These are phyloP conservation scores for Drepana arcuata DNA, from an alignment of 1,140 invertebrate species.

Conservation along the genomic window DNA sequence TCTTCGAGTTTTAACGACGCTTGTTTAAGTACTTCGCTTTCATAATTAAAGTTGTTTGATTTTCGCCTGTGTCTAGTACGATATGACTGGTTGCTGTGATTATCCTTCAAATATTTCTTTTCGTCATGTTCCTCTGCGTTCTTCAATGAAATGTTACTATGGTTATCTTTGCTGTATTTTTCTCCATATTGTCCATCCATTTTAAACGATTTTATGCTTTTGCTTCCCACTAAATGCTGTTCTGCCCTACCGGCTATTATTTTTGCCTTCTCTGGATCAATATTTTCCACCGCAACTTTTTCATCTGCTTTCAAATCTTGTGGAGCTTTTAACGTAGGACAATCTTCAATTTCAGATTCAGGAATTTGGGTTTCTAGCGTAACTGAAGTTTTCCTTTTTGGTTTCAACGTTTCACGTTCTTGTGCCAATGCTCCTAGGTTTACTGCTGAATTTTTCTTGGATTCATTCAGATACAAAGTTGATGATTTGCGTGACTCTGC, in stretches of 20 bases:
- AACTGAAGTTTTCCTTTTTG: constrained; percentile 57
- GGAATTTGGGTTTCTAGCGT: constrained; percentile 56
- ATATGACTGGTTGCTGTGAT: constrained; percentile 55
- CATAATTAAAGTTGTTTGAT: constrained; percentile 61
- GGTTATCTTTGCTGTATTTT: constrained; percentile 56
- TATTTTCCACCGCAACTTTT: constrained; percentile 52
- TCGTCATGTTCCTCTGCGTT: constrained; percentile 53
- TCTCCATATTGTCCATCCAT: constrained; percentile 56
- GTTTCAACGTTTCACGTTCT: constrained; percentile 47
- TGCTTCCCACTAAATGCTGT: constrained; percentile 45
- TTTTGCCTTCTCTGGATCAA: constrained; percentile 52
- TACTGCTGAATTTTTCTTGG: constrained; percentile 59
- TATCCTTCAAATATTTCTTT: constrained; percentile 56
- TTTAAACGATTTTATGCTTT: constrained; percentile 55
- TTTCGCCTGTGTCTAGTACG: constrained; percentile 40
- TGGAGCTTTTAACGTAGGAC: constrained; percentile 61
- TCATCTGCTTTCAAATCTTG: constrained; percentile 69
- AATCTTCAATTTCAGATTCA: constrained; percentile 67
- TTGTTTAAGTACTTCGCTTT: constrained; percentile 62
- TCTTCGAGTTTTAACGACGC: constrained; percentile 64
- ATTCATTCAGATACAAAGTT: constrained; percentile 59
- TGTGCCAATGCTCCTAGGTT: constrained; percentile 45
- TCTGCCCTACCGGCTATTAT: constrained; percentile 49
- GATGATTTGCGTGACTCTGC: constrained; percentile 59
- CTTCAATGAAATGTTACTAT: constrained; percentile 52